Conservation (phyloP, 2,888 invertebrate species). For the Fragum whitleyi region DNA sequence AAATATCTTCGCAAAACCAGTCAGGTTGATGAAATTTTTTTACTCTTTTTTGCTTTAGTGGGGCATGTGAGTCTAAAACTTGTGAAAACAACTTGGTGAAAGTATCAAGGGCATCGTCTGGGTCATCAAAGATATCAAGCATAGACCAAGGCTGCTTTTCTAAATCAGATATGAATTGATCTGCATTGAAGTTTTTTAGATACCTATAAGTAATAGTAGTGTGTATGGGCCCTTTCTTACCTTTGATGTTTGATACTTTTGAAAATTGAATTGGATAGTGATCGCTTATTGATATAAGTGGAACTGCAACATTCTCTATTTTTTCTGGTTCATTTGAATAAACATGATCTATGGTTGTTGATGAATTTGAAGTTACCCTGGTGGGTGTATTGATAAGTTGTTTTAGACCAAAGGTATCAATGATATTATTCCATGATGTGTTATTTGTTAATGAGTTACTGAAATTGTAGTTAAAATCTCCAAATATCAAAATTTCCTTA, state of each 20-base stretch:
- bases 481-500: background rate
- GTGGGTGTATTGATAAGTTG: slow-evolving; percentile 8
- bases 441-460: background rate
- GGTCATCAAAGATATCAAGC: slow-evolving; percentile 11
- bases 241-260: background rate
- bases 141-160: slow-evolving; percentile 19
- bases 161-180: background rate
- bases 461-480: background rate
- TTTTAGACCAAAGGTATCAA: background rate
- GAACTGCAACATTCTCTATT: background rate
- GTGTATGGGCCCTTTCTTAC: background rate
- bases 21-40: background rate
- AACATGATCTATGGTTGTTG: slow-evolving; percentile 17
- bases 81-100: background rate
- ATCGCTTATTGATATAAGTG: slow-evolving; percentile 2
- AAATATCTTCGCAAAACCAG: background rate
- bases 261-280: slow-evolving; percentile 4
- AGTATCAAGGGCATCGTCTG: background rate
- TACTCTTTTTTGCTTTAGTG: background rate
- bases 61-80: slow-evolving; percentile 6
- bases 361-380: slow-evolving; percentile 1
- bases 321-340: slow-evolving; percentile 4
- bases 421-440: background rate
- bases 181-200: background rate
- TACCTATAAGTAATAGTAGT: background rate